Evolutionary conservation across 2,888 invertebrate genomes (phyloP).

Genomic region (Notocelia uddmanniana): DNA sequence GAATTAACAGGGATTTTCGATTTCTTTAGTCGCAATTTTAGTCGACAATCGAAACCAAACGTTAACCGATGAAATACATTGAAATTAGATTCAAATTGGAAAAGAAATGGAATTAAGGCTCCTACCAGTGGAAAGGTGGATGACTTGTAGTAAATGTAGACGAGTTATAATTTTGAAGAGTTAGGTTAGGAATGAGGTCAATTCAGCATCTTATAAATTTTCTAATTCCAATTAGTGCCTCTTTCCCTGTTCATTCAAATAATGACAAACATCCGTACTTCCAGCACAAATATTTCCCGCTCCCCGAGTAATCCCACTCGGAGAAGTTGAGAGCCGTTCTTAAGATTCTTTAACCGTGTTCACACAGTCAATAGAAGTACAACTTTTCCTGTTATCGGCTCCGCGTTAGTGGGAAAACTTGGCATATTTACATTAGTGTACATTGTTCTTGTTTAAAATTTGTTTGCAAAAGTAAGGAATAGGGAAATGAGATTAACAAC

Average conservation of each 20-base stretch:
- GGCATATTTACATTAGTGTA: slow-evolving; percentile 38
- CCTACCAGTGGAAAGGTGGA: too few relatives aligned
- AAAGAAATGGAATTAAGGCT: too few relatives aligned
- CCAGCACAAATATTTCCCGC: slow-evolving; percentile 27
- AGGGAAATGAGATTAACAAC: not conserved
- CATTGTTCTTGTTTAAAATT: slow-evolving; percentile 43
- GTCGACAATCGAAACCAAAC: not conserved
- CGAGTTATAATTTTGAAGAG: too few relatives aligned
- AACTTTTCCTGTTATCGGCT: slow-evolving; percentile 66
- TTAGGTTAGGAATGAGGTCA: not conserved
- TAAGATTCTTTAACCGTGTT: slow-evolving; percentile 51
- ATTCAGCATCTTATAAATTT: not conserved
- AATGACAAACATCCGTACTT: slow-evolving; percentile 22
- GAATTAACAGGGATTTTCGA: not conserved
- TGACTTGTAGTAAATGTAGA: too few relatives aligned
- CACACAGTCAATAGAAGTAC: slow-evolving; percentile 57
- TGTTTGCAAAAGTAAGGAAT: slow-evolving; percentile 18
- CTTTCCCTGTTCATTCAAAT: slow-evolving; percentile 3
- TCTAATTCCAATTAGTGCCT: not conserved
- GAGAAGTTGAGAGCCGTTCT: slow-evolving; percentile 50
- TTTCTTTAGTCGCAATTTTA: not conserved
- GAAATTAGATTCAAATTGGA: too few relatives aligned
- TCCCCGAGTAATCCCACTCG: slow-evolving; percentile 48
- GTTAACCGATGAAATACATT: too few relatives aligned
- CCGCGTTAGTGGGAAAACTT: slow-evolving; percentile 49